Percentiles rank a stretch among this genome's conserved stretches.
Evolutionary conservation across 2,113 vertebrate species (phyloP).

Genomic region (Bufo bufo): DNA sequence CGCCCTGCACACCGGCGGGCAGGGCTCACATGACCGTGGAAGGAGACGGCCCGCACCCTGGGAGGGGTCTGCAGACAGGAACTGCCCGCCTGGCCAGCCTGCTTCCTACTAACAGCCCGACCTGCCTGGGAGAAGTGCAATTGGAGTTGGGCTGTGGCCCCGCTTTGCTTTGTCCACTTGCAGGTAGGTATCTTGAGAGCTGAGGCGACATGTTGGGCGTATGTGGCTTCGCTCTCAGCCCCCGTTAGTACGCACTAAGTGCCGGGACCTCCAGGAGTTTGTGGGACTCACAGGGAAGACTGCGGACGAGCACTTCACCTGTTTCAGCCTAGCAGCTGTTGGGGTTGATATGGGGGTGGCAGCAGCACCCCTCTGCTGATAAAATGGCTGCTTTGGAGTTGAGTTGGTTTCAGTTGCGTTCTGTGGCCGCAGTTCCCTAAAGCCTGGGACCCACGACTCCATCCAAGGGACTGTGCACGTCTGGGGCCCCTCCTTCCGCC

Average conservation of each 20-base stretch:
- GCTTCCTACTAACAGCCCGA: conserved; percentile 22
- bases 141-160: background rate
- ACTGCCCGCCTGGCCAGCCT: conserved; percentile 41
- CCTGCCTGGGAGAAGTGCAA: conserved; percentile 1
- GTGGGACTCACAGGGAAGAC: no score
- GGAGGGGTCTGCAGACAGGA: conserved; percentile 39
- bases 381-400: no score
- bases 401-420: no score
- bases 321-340: background rate
- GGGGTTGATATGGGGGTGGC: background rate
- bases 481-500: no score
- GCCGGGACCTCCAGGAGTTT: no score
- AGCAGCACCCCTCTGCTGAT: no score
- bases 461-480: no score
- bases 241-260: background rate
- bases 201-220: background rate
- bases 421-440: no score
- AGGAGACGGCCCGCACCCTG: background rate
- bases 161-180: background rate
- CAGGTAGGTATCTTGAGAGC: background rate
- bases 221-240: background rate
- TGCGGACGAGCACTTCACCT: background rate
- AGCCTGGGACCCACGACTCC: no score
- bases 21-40: conserved; percentile 6
- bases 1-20: background rate